These are phyloP conservation scores for Drosophila dunni DNA, from an alignment of 1,140 invertebrate genomes.

Conservation along the genomic window DNA sequence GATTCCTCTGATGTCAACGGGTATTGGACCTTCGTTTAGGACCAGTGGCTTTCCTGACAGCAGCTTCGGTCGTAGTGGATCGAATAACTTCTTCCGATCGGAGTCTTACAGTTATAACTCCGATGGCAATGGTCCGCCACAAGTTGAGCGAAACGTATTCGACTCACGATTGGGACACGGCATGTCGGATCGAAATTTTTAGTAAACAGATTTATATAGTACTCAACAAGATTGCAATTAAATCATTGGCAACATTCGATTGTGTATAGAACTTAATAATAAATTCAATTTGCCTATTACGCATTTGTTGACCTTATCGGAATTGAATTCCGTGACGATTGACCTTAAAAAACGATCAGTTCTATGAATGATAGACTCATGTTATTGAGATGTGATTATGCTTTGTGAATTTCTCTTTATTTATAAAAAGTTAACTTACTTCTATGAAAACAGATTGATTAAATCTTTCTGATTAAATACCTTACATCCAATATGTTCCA, in stretches of 20 bases:
- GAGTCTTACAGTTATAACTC: constrained; percentile 62
- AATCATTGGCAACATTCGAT: neutral
- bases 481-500: neutral
- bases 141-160: constrained; percentile 44
- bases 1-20: constrained; percentile 7
- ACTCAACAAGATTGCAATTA: neutral
- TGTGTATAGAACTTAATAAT: too few species aligned
- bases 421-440: too few species aligned
- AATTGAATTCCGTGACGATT: constrained; percentile 5
- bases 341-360: neutral
- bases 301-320: neutral
- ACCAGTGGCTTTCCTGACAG: neutral
- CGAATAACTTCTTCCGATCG: constrained; percentile 51
- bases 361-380: neutral
- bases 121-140: constrained; percentile 56
- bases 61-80: constrained; percentile 12
- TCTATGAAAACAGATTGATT: too few species aligned
- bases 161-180: constrained; percentile 57
- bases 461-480: neutral
- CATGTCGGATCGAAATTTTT: constrained; percentile 37
- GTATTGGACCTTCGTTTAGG: neutral
- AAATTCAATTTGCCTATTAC: neutral
- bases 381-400: neutral
- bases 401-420: too few species aligned
- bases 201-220: constrained; percentile 4